Conservation (phyloP, 2,113 vertebrate species). For the Otocyon megalotis region DNA sequence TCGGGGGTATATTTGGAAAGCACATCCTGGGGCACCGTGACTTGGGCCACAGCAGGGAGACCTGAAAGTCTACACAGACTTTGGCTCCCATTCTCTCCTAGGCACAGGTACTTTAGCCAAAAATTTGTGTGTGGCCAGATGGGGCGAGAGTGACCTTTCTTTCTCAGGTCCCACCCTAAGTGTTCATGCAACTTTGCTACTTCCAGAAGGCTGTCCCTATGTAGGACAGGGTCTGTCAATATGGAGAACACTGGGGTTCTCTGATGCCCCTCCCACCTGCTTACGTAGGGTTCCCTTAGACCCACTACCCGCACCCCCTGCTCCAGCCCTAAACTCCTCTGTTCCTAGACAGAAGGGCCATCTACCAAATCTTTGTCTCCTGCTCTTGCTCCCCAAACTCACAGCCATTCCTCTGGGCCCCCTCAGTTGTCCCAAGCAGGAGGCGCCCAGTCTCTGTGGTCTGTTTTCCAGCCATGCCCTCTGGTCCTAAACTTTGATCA, state of each 20-base stretch:
- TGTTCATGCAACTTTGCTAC: neutral
- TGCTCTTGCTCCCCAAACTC: neutral
- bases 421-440: neutral
- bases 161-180: neutral
- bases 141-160: neutral
- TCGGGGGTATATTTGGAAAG: neutral
- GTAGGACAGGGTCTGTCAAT: neutral
- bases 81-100: neutral
- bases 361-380: neutral
- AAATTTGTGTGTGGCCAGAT: neutral
- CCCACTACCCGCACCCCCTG: neutral
- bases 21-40: neutral
- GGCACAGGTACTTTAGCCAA: neutral
- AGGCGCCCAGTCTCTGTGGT: neutral
- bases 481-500: neutral
- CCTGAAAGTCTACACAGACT: neutral
- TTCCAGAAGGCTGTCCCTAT: neutral
- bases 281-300: neutral
- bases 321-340: neutral
- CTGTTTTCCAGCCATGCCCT: neutral
- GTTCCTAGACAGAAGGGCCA: neutral
- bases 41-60: neutral
- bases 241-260: neutral
- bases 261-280: neutral
- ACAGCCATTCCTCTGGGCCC: neutral